phyloP scores from a whole-genome alignment of 2,888 invertebrate species.

The Orthonevra nobilis region DNA sequence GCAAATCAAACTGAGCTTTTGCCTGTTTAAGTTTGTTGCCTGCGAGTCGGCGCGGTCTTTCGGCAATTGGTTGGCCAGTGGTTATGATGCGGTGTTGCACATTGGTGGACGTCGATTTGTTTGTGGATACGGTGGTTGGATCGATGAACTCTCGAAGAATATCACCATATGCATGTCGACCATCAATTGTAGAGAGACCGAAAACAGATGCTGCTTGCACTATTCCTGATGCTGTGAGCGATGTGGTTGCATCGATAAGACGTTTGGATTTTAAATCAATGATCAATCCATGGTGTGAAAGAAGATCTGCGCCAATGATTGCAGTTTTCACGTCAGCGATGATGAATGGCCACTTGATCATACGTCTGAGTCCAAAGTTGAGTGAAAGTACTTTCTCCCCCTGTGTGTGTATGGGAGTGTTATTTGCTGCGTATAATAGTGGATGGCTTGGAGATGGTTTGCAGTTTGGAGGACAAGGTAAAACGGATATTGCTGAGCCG shows the following conservation, averaged over 20 bases:
- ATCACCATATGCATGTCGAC: background rate
- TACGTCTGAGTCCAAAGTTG: no score
- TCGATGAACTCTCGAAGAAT: slow-evolving; percentile 7
- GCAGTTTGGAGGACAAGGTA: no score
- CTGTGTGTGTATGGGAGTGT: no score
- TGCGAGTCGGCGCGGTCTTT: slow-evolving; percentile 16
- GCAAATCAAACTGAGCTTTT: background rate
- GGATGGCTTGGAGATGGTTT: no score
- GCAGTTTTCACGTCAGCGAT: no score
- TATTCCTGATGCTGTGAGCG: background rate
- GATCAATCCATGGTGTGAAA: no score
- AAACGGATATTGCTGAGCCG: no score
- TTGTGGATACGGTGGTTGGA: background rate
- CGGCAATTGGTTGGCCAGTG: slow-evolving; percentile 17
- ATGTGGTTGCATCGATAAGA: slow-evolving; percentile 18
- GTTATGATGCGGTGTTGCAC: slow-evolving; percentile 23
- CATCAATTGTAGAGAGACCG: background rate
- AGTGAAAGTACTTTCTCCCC: no score
- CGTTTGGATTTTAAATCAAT: slow-evolving; percentile 6
- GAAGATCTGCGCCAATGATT: no score
- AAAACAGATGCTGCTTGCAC: background rate
- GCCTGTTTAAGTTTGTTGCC: slow-evolving; percentile 20
- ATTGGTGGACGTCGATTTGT: background rate
- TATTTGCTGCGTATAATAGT: no score
- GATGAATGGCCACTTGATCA: no score